These are phyloP conservation scores for Oncorhynchus tshawytscha DNA, from an alignment of 2,113 vertebrate genomes.

Conservation along the genomic window DNA sequence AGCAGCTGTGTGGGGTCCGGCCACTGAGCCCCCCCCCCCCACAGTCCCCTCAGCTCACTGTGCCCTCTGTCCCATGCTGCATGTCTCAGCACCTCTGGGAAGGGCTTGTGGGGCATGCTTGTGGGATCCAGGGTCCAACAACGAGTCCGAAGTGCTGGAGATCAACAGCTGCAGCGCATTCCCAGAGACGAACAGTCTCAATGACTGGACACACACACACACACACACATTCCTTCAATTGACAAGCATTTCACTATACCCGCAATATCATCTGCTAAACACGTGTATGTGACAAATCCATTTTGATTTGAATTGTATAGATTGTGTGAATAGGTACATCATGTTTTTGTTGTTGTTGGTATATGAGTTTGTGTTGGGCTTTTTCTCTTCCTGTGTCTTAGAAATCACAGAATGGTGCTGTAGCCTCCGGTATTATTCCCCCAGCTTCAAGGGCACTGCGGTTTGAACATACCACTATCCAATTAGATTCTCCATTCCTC, in stretches of 20 bases:
- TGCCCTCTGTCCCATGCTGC: slow-evolving; percentile 20
- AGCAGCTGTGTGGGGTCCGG: slow-evolving; percentile 86
- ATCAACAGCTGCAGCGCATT: slow-evolving; percentile 59
- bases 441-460: no score
- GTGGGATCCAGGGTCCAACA: slow-evolving; percentile 68
- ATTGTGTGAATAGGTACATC: no score
- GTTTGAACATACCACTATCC: no score
- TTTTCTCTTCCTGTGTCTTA: no score
- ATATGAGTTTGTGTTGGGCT: background rate
- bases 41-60: slow-evolving; percentile 33
- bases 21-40: slow-evolving; percentile 35
- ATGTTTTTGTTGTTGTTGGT: no score
- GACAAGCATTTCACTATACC: no score
- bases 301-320: no score
- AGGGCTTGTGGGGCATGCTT: slow-evolving; percentile 68
- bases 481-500: background rate
- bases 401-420: no score
- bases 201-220: background rate
- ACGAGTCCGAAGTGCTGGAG: slow-evolving; percentile 55
- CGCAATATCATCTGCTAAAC: no score
- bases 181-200: background rate
- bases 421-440: no score
- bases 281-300: no score
- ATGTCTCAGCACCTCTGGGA: slow-evolving; percentile 64
- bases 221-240: background rate